Evolutionary conservation across 2,888 invertebrate genomes (phyloP), one percentile per base, ranked within the genome.

Genomic region (Pinctada fucata): DNA sequence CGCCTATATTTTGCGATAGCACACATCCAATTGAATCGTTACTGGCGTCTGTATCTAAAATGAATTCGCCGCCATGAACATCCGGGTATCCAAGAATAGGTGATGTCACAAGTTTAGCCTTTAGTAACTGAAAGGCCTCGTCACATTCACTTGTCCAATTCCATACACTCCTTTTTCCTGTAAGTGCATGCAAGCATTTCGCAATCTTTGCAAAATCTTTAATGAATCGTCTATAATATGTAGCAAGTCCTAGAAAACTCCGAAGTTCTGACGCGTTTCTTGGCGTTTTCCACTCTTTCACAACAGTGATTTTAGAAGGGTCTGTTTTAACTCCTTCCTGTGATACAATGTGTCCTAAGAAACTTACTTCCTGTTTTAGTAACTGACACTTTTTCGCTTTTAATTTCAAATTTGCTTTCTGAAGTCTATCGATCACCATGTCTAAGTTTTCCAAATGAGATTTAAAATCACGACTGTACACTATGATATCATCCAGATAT

Each of bases 401-500:
- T 10, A 83, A 48, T 49, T 75, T 82, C 8, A 84, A 64, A 13
- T 76, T 75, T 13, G 82, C 81, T 3, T 79, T 68, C 10, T 68
- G 51, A 8, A 31, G 31, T 31, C 31, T 31, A 31, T 31, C 31
- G 31, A 31, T 31, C 31, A 31, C 31, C 31, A 31, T 31, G 31
- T 31, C 31, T 31, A 31, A 31, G 31, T 31, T 31, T 31, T 31
- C 31, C 31, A 31, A 31, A 31, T 31, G 31, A 31, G 31, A 31
- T 6, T 82, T 73, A 72, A 84, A 80, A 8, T 75, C 72, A 4
- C 75, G 47, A 49, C 78, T 78, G 63, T 78, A 82, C n/a, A 82
- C 78, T 6, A 85, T 68, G 0, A 85, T 80, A 69, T 85, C 83
- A 75, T 87, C 86, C 10, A 86, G 51, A 67, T 86, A 86, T 8